phyloP scores from a whole-genome alignment of 1,140 invertebrate species.

The Cephus cinctus region DNA sequence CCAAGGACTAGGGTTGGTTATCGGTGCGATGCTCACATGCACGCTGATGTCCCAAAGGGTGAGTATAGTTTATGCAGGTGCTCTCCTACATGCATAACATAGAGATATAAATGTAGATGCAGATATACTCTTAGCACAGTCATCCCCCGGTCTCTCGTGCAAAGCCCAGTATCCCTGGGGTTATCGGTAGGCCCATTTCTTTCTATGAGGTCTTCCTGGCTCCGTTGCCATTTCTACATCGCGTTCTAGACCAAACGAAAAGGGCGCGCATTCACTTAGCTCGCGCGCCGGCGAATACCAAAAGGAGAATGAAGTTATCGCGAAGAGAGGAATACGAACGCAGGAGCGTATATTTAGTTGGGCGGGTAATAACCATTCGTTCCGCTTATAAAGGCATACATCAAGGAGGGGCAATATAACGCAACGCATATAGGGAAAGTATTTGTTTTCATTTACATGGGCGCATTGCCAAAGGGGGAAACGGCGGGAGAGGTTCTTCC shows the following conservation, averaged over 20 bases:
- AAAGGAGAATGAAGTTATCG: not conserved
- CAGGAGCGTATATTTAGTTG: slow-evolving; percentile 27
- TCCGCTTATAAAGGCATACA: slow-evolving; percentile 48
- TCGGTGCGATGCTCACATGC: too few species aligned
- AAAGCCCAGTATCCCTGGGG: too few species aligned
- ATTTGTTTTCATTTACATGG: slow-evolving; percentile 54
- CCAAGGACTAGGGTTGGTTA: too few species aligned
- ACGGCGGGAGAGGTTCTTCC: slow-evolving; percentile 15
- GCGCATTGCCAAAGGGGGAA: slow-evolving; percentile 41
- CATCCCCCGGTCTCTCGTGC: too few species aligned
- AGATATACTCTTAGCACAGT: too few species aligned
- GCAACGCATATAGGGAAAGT: slow-evolving; percentile 35
- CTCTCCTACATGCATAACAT: too few species aligned
- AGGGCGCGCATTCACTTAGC: slow-evolving; percentile 14
- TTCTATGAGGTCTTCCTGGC: too few species aligned
- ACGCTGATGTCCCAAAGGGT: too few species aligned
- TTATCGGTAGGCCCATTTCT: not conserved
- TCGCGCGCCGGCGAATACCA: not conserved
- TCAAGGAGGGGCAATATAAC: slow-evolving; percentile 49
- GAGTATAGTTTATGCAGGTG: too few species aligned
- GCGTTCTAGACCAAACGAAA: not conserved
- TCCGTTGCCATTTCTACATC: too few species aligned
- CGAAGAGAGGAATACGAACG: slow-evolving; percentile 18
- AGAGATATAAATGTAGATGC: too few species aligned
- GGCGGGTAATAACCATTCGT: slow-evolving; percentile 48